Evolutionary conservation across 2,888 invertebrate genomes (phyloP).

Genomic region (Rhagophthalmus giganteus): DNA sequence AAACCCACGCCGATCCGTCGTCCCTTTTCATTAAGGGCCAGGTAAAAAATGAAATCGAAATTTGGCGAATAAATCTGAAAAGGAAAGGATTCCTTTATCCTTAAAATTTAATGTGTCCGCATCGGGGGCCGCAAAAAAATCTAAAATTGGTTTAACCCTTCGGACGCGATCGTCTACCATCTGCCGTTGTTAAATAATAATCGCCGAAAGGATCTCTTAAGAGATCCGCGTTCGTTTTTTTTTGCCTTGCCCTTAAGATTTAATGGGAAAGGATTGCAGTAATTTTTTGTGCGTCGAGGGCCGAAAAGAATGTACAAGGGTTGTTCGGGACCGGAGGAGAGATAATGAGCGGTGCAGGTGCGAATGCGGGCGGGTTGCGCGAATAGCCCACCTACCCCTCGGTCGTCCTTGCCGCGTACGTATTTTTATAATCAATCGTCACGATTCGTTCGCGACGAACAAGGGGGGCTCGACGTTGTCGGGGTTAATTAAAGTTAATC

Average conservation of each 20-base stretch:
- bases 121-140: slow-evolving; percentile 23
- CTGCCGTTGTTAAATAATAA: slow-evolving; percentile 33
- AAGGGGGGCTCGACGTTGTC: no score
- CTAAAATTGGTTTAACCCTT: slow-evolving; percentile 22
- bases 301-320: no score
- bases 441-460: no score
- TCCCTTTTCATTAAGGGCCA: slow-evolving; percentile 3
- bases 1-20: slow-evolving; percentile 3
- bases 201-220: slow-evolving; percentile 18
- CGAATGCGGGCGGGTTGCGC: slow-evolving; percentile 38
- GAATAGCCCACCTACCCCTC: slow-evolving; percentile 5
- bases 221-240: no score
- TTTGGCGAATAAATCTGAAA: slow-evolving; percentile 29
- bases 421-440: no score
- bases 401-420: no score
- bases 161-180: slow-evolving; percentile 30
- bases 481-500: no score
- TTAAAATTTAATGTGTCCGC: slow-evolving; percentile 8
- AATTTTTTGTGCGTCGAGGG: slow-evolving; percentile 15
- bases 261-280: slow-evolving; percentile 33
- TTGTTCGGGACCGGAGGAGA: slow-evolving; percentile 37
- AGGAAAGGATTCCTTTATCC: slow-evolving; percentile 26
- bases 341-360: no score
- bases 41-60: slow-evolving; percentile 26
- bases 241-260: slow-evolving; percentile 28